Evolutionary conservation across 2,888 invertebrate genomes (phyloP), one percentile per base, ranked within the genome.

Genomic region (Limnephilus auricula): DNA sequence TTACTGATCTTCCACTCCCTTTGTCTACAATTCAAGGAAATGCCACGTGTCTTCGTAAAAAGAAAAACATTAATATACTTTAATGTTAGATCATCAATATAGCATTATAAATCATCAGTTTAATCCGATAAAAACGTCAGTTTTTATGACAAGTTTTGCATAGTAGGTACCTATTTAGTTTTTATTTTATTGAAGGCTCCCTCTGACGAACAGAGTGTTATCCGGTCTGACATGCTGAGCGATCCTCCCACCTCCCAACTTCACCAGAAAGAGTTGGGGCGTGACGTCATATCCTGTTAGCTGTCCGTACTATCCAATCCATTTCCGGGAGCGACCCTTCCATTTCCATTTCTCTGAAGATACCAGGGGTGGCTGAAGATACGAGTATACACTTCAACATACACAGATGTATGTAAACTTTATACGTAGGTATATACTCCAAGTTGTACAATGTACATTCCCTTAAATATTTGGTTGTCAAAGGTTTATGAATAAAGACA

Each of bases 251-350:
- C 3, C 82, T 82, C 82, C 65, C 65, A 65, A 25, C 82, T 82
- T 34, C 82, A n/a, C 65, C 65, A 65, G 30, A 40, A 85, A 85
- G 85, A 85, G 85, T 85, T 85, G 85, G 85, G 40, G 85, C 85
- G 40, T 90, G 90, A 90, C 90, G 90, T 90, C 90, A 90, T 84
- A 90, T 90, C 90, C 90, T 84, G 84, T 90, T 90, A 90, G 82
- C 90, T 83, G 90, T 90, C 82, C 90, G 40, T 84, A 84, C 89
- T 89, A 79, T 91, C 91, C 89, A 79, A 91, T 91, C 90, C 90
- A 92, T 91, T 91, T 91, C 91, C 86, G 84, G 89, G 89, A 86
- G 90, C 79, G 80, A 79, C 90, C 88, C 65, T 85, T 90, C 90
- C 89, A 89, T 89, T 89, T 89, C 89, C 89, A 79, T 79, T 50